A percentile compares a stretch with the other conserved stretches of the same genome.
These are phyloP conservation scores for Lichenostomus cassidix DNA, from an alignment of 2,113 vertebrate genomes.

Conservation along the genomic window DNA sequence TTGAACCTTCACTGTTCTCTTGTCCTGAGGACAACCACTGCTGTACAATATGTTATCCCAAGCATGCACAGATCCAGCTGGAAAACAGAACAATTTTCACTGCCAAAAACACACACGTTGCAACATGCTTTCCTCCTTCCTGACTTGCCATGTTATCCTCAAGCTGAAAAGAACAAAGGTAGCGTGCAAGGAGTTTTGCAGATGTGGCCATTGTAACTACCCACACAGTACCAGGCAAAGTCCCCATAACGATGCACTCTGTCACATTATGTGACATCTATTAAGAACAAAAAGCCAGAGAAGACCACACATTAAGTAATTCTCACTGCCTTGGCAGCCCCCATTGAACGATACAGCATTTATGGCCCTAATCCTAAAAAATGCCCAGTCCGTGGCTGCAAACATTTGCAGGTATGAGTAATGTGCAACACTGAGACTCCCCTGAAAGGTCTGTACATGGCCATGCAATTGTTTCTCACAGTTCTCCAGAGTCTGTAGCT, in stretches of 20 bases:
- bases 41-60: not conserved
- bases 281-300: not conserved
- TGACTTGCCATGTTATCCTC: not conserved
- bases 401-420: not conserved
- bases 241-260: not conserved
- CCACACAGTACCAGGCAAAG: not conserved
- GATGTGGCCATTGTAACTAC: not conserved
- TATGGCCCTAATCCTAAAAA: not conserved
- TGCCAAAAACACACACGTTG: not conserved
- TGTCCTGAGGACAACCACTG: not conserved
- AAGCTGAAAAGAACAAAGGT: not conserved
- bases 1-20: not conserved
- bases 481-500: not conserved
- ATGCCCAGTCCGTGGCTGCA: not conserved
- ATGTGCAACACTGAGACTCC: not conserved
- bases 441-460: not conserved
- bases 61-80: not conserved
- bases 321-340: not conserved
- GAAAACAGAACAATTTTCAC: not conserved
- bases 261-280: not conserved
- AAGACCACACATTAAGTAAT: not conserved
- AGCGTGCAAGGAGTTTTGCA: not conserved
- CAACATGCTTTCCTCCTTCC: not conserved
- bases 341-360: not conserved
- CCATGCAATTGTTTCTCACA: not conserved